Conservation (phyloP, 2,888 invertebrate species). For the Clanis bilineata region DNA sequence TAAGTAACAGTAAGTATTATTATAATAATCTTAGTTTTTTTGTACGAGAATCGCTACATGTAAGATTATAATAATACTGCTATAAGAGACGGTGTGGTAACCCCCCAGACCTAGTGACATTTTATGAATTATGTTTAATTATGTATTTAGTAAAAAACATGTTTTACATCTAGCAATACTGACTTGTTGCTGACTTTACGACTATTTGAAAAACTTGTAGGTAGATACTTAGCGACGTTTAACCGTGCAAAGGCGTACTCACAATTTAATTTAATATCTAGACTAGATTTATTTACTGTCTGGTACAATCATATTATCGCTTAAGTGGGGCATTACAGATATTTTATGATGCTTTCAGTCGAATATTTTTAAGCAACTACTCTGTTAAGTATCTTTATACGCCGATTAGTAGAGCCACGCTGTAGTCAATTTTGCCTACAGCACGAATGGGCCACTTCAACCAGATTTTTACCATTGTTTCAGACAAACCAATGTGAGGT, state of each 20-base stretch:
- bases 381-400: neutral
- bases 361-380: neutral
- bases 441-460: too few relatives aligned
- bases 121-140: neutral
- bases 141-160: neutral
- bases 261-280: conserved; percentile 4
- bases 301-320: neutral
- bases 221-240: neutral
- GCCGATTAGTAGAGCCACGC: too few relatives aligned
- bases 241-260: neutral
- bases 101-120: neutral
- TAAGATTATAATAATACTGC: too few relatives aligned
- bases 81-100: too few relatives aligned
- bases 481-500: too few relatives aligned
- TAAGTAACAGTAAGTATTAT: too few relatives aligned
- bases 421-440: too few relatives aligned
- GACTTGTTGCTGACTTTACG: conserved; percentile 29
- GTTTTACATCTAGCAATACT: conserved; percentile 26
- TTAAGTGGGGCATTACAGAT: neutral
- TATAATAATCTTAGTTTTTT: too few relatives aligned
- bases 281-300: neutral
- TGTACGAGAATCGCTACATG: too few relatives aligned
- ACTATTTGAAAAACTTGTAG: conserved; percentile 28
- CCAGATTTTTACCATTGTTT: too few relatives aligned
- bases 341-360: neutral